Evolutionary conservation across 2,797 vertebrate species (phyloP).

Genomic region (Ispidina lecontei): DNA sequence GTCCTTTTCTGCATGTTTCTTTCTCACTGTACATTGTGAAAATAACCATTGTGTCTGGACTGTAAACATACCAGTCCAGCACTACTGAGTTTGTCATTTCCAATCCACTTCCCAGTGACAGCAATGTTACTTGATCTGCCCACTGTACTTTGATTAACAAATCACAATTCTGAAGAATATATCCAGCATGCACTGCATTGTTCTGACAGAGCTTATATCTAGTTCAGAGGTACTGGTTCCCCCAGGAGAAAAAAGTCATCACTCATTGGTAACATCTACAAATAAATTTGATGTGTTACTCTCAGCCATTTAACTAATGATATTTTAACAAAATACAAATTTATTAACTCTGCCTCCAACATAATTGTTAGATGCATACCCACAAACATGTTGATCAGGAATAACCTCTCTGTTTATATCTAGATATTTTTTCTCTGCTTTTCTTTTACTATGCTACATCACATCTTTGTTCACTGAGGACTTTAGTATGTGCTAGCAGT

Average conservation of each 20-base stretch:
- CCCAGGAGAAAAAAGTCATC: not conserved
- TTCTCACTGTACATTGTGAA: not conserved
- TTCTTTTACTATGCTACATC: not conserved
- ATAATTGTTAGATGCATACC: not conserved
- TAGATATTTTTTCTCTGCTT: not conserved
- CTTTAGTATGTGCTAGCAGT: not conserved
- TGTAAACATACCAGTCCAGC: not conserved
- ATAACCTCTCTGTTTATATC: not conserved
- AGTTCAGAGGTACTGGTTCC: not conserved
- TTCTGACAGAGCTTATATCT: slow-evolving; percentile 12
- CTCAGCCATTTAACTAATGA: not conserved
- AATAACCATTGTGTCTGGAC: not conserved
- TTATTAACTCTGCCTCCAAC: not conserved
- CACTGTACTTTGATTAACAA: slow-evolving; percentile 20
- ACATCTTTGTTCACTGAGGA: not conserved
- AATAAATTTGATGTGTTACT: not conserved
- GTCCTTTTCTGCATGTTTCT: not conserved
- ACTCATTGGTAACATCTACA: not conserved
- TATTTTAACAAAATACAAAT: not conserved
- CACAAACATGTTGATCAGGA: not conserved
- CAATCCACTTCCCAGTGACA: slow-evolving; percentile 30
- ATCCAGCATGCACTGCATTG: not conserved
- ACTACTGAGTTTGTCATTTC: slow-evolving; percentile 36
- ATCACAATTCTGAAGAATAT: slow-evolving; percentile 16
- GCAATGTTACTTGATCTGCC: slow-evolving; percentile 13